These are phyloP conservation scores for Stylophora pistillata DNA, from an alignment of 64 coral and sea anemone species.

Conservation along the genomic window DNA sequence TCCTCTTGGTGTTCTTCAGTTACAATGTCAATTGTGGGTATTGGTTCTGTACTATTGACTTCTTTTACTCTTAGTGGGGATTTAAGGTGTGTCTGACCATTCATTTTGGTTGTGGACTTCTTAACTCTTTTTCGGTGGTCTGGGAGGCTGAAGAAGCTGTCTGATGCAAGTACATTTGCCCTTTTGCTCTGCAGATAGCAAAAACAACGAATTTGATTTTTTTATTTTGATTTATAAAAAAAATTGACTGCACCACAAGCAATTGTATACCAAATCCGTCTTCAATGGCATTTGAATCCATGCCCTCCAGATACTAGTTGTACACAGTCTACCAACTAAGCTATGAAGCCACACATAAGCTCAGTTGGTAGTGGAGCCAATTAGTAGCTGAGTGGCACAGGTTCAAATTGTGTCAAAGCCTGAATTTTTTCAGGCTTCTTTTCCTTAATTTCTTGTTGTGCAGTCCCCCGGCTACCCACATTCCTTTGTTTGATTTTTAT, in stretches of 20 bases:
- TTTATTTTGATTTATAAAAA: background rate
- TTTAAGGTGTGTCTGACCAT: background rate
- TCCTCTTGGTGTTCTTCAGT: background rate
- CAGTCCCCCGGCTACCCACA: too few relatives aligned
- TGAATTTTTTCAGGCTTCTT: too few relatives aligned
- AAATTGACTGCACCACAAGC: background rate
- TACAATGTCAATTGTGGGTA: background rate
- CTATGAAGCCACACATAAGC: background rate
- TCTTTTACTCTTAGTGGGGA: background rate
- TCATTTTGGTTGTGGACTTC: background rate
- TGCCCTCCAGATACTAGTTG: too few relatives aligned
- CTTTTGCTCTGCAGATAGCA: background rate
- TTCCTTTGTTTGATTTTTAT: too few relatives aligned
- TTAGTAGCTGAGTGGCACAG: too few relatives aligned
- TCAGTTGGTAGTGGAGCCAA: too few relatives aligned
- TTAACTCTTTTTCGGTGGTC: background rate
- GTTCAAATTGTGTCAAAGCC: too few relatives aligned
- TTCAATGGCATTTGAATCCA: too few relatives aligned
- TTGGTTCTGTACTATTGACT: background rate
- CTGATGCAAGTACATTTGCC: conserved; percentile 18
- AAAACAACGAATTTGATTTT: background rate
- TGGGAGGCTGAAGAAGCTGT: background rate
- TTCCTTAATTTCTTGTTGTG: too few relatives aligned
- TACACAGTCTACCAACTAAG: too few relatives aligned
- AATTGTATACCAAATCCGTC: too few relatives aligned